Evolutionary conservation across 2,113 vertebrate species (phyloP), one percentile per base, ranked within the genome.

Genomic region (Nyctibius bracteatus): DNA sequence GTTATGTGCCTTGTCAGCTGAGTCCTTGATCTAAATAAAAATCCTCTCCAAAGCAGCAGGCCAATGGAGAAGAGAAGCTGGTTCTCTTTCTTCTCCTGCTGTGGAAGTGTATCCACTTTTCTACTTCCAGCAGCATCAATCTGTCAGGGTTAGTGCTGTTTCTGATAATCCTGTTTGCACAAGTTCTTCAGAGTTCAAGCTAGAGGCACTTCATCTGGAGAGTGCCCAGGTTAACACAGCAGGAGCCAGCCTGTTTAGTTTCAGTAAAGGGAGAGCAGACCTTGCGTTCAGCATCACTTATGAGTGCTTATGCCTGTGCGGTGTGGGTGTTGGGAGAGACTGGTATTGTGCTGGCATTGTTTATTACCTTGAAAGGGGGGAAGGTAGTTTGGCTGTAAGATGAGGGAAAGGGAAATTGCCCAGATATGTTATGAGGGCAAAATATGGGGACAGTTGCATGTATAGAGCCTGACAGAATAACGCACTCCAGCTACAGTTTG

Each of bases 21-120:
- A 97, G 93, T 80, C 52, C 47, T 92, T 81, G 91, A 49, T 96
- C 87, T 96, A 95, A 94, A 97, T 96, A 97, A 96, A 96, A 94
- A 52, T 91, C 44, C 84, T 96, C 81, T 95, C 85, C 80, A 92
- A 78, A 91, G 62, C 91, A 94, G 65, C 55, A 91, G 82, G 52
- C 96, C 71, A 90, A 97, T 97, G 94, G 96, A 94, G 93, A 92
- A 94, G 93, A 92, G 85, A 90, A 37, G 43, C 92, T 96, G 87
- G 92, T 90, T 97, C 41, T 86, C 95, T 91, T 93, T 94, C 70
- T 89, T 95, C 22, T 95, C 95, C 20, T 91, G 52, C 85, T 97
- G 89, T 92, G 87, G 80, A 94, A 87, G 91, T 86, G 35, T 94
- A 33, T 91, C 65, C 16, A 54, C 87, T 82, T 88, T 95, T 62